phyloP scores from a whole-genome alignment of 2,113 vertebrate genomes.

The Blennius ocellaris region DNA sequence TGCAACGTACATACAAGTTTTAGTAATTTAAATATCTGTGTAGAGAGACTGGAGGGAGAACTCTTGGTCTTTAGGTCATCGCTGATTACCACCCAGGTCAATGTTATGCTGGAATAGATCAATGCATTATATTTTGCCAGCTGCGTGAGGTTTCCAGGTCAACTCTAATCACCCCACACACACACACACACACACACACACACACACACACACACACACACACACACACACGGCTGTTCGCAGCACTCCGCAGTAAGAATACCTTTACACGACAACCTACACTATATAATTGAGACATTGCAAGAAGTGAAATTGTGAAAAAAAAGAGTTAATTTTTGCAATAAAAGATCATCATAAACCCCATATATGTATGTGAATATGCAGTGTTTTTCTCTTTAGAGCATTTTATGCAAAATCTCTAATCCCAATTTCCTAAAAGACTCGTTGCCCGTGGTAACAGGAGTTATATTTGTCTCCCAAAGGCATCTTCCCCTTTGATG shows the following conservation, averaged over 20 bases:
- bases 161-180: slow-evolving; percentile 30
- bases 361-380: background rate
- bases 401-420: background rate
- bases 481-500: slow-evolving; percentile 33
- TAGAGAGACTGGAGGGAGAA: background rate
- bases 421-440: background rate
- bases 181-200: too few relatives aligned
- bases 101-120: slow-evolving; percentile 17
- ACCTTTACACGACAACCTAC: background rate
- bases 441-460: slow-evolving; percentile 40
- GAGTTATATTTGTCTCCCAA: slow-evolving; percentile 26
- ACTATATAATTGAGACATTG: slow-evolving; percentile 36
- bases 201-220: too few relatives aligned
- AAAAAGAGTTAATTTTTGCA: background rate
- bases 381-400: background rate
- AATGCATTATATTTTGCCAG: slow-evolving; percentile 10
- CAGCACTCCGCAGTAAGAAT: slow-evolving; percentile 19
- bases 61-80: background rate
- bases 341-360: background rate
- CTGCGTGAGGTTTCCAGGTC: slow-evolving; percentile 27
- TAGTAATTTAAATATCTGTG: background rate
- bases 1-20: background rate
- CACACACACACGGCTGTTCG: background rate
- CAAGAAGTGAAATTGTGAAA: background rate
- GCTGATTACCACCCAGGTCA: slow-evolving; percentile 3